phyloP scores from a whole-genome alignment of 2,113 vertebrate genomes.

The Sterrhoptilus dennistouni region DNA sequence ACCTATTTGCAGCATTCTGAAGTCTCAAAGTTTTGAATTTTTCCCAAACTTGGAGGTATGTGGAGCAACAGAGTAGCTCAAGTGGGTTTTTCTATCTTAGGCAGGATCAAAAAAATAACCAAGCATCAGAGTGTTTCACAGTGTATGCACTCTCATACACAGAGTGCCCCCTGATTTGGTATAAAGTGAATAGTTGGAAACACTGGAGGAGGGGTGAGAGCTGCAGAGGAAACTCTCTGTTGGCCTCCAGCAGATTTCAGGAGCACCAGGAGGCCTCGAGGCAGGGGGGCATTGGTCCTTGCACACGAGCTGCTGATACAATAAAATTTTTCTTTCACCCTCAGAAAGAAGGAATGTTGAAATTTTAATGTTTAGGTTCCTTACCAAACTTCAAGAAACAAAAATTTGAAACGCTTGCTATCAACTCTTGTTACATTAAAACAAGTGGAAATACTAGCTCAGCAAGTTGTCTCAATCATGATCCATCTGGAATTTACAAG shows the following conservation, averaged over 20 bases:
- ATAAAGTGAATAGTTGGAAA: background rate
- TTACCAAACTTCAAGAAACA: background rate
- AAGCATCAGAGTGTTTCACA: background rate
- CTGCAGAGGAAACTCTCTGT: background rate
- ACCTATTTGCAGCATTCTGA: background rate
- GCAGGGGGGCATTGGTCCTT: background rate
- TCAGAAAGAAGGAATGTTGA: background rate
- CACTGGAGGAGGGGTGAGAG: background rate
- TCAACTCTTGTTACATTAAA: background rate
- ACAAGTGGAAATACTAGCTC: background rate
- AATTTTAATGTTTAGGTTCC: background rate
- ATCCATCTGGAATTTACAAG: slow-evolving; percentile 12
- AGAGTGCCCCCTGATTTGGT: no score
- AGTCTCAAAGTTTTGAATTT: background rate
- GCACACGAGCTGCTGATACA: background rate
- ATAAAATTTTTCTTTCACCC: background rate
- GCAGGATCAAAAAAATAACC: background rate
- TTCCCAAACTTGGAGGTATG: background rate
- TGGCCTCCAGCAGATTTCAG: background rate
- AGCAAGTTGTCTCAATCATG: slow-evolving; percentile 30
- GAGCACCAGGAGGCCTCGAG: background rate
- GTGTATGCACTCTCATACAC: no score
- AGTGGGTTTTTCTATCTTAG: background rate
- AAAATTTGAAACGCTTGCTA: background rate
- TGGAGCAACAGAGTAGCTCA: background rate